A percentile compares a stretch with the other conserved stretches of the same genome.
Evolutionary conservation across 2,113 vertebrate species (phyloP).

Genomic region (Nothocercus julius): DNA sequence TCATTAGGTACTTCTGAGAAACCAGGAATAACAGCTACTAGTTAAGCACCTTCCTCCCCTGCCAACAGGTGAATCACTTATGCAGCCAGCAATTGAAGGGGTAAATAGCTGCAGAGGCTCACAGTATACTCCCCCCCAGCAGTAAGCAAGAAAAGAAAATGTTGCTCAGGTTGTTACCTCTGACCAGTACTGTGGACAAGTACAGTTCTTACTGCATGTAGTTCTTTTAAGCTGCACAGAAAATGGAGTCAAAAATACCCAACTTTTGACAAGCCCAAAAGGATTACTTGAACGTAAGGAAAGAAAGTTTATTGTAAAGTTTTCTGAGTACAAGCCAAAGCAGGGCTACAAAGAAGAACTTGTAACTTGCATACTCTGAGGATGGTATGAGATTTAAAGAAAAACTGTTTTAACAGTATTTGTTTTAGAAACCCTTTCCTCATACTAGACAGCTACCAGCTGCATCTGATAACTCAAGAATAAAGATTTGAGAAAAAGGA

Average conservation of each 20-base stretch:
- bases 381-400: not conserved
- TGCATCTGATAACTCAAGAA: not conserved
- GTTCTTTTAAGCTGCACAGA: not conserved
- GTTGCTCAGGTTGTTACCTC: not conserved
- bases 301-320: constrained; percentile 54
- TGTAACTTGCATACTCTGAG: not conserved
- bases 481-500: not conserved
- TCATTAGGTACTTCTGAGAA: not conserved
- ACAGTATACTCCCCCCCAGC: accelerated
- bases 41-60: not conserved
- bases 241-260: not conserved
- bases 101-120: not conserved
- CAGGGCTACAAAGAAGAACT: not conserved
- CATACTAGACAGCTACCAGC: not conserved
- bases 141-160: not conserved
- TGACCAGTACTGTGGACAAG: not conserved
- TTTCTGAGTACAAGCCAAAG: constrained; percentile 33
- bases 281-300: not conserved
- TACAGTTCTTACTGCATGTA: not conserved
- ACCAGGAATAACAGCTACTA: not conserved
- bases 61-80: not conserved
- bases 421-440: not conserved
- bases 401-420: not conserved
- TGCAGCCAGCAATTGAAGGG: not conserved
- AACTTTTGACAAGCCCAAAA: not conserved